A percentile compares a stretch with the other conserved stretches of the same genome.
phyloP scores from a whole-genome alignment of 30 jellyfish, hydroid and myxozoan species.

The Chrysaora quinquecirrha region DNA sequence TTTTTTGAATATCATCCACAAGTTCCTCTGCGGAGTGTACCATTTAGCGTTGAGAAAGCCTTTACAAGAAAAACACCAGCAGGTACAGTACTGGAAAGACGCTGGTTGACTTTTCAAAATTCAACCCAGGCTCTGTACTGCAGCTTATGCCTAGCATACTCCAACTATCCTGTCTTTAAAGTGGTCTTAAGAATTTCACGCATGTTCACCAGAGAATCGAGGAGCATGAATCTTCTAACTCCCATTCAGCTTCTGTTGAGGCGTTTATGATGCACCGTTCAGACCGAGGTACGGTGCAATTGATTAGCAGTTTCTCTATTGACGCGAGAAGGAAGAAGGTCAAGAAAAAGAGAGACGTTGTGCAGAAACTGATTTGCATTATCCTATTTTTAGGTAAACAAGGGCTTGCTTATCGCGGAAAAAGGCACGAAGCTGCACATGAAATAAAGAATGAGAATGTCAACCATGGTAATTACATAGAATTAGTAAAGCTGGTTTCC shows the following conservation, averaged over 20 bases:
- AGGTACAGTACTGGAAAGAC: conserved; percentile 23
- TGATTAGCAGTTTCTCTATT: background rate
- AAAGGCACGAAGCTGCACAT: conserved; percentile 46
- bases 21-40: conserved; percentile 16
- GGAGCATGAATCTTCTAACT: background rate
- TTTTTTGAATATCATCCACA: conserved; percentile 41
- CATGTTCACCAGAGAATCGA: conserved; percentile 23
- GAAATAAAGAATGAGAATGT: conserved; percentile 2
- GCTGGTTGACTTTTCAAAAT: conserved; percentile 50
- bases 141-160: conserved; percentile 48
- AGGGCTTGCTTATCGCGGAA: conserved; percentile 42
- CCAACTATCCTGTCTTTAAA: conserved; percentile 18
- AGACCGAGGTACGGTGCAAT: background rate
- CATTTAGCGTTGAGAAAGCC: conserved; percentile 32
- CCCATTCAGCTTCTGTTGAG: conserved; percentile 16
- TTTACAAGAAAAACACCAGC: conserved; percentile 38
- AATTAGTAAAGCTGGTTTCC: conserved; percentile 22
- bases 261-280: conserved; percentile 1
- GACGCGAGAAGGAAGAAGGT: conserved; percentile 15
- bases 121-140: conserved; percentile 11
- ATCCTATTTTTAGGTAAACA: conserved; percentile 20
- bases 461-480: conserved; percentile 2
- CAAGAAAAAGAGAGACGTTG: conserved; percentile 36
- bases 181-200: conserved; percentile 28
- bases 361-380: conserved; percentile 15